Conservation (phyloP, 2,888 invertebrate genomes). For the Hoplodrina blanda region DNA sequence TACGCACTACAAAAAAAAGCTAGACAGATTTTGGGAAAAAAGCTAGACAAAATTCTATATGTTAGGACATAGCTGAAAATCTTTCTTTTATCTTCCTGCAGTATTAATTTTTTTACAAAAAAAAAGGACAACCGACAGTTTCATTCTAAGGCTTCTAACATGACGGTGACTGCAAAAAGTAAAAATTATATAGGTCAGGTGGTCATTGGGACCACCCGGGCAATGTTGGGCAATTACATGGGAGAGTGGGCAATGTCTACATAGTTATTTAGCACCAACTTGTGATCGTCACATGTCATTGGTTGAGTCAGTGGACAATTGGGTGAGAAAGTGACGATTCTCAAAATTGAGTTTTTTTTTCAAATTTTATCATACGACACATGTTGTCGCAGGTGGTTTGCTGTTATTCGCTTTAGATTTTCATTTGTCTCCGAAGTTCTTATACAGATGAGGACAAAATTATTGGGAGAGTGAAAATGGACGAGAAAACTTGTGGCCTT, state of each 20-base stretch:
- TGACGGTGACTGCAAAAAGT: conserved; percentile 56
- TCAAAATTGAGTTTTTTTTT: neutral
- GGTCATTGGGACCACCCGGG: conserved; percentile 74
- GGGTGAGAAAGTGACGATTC: conserved; percentile 19
- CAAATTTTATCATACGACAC: too few species aligned
- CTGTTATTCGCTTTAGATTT: too few species aligned
- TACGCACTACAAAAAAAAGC: too few species aligned
- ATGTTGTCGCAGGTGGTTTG: too few species aligned
- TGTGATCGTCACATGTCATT: conserved; percentile 29
- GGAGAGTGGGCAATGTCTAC: conserved; percentile 71
- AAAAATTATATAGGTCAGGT: conserved; percentile 71
- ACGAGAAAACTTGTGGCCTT: too few species aligned
- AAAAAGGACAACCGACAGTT: conserved; percentile 1
- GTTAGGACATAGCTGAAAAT: too few species aligned
- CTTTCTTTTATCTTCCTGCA: neutral
- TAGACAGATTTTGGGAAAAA: too few species aligned
- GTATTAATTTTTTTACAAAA: neutral
- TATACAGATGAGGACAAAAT: too few species aligned
- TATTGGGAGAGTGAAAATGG: too few species aligned
- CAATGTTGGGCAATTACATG: conserved; percentile 70
- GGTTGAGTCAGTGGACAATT: conserved; percentile 16
- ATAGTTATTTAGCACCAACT: conserved; percentile 19
- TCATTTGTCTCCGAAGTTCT: too few species aligned
- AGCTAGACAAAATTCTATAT: too few species aligned
- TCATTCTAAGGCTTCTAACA: conserved; percentile 69